Percentiles rank a stretch among this genome's conserved stretches.
Evolutionary conservation across 1,140 invertebrate species (phyloP).

Genomic region (Trissolcus basalis): DNA sequence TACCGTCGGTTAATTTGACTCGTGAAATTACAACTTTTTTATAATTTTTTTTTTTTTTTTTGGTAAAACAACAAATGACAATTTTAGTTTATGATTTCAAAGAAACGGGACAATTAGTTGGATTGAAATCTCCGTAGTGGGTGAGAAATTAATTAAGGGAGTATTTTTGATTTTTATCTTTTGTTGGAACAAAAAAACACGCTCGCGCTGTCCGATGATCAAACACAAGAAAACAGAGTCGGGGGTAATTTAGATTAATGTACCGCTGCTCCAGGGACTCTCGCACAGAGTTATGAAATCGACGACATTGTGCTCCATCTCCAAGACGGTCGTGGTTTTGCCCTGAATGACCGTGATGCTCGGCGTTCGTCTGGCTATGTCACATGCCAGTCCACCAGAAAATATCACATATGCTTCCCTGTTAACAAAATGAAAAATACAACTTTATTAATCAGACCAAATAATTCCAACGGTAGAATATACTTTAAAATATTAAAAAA

Average conservation of each 20-base stretch:
- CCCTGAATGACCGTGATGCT: slow-evolving; percentile 97
- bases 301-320: slow-evolving; percentile 99
- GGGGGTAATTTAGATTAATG: slow-evolving; percentile 63
- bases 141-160: too few species aligned
- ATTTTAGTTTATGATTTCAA: neutral
- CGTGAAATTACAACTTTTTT: neutral
- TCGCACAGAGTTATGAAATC: slow-evolving; percentile 98
- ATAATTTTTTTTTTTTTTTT: too few species aligned
- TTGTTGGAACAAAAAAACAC: slow-evolving; percentile 2
- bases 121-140: too few species aligned
- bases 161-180: neutral
- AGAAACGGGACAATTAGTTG: too few species aligned
- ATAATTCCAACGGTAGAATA: too few species aligned
- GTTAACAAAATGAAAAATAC: slow-evolving; percentile 51
- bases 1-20: too few species aligned
- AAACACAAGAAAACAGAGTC: slow-evolving; percentile 42
- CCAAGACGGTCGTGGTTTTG: slow-evolving; percentile 95
- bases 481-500: too few species aligned
- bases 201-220: slow-evolving; percentile 14
- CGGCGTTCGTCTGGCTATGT: slow-evolving; percentile 91
- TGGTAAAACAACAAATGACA: too few species aligned
- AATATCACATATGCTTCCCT: slow-evolving; percentile 95
- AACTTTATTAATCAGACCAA: neutral
- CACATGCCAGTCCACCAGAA: slow-evolving; percentile 94
- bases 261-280: slow-evolving; percentile 93